Percentiles rank a stretch among this genome's conserved stretches.
Conservation (phyloP, 2,797 vertebrate genomes). For the Leucoraja ocellata region DNA sequence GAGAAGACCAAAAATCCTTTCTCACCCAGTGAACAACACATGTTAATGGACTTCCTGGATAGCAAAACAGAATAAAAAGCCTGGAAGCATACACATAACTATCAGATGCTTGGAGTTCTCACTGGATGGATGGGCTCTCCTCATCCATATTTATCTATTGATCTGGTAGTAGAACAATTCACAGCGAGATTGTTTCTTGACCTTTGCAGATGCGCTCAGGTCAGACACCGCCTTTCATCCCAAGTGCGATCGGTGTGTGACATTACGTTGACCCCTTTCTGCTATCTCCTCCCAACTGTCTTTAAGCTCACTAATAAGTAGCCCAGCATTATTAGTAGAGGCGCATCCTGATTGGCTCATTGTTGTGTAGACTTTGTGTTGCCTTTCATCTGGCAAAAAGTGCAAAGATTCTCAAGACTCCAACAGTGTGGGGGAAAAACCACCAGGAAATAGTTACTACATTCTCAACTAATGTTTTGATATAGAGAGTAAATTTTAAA, state of each 20-base stretch:
- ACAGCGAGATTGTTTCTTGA: conserved; percentile 11
- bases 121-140: not conserved
- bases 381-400: not conserved
- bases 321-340: not conserved
- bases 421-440: not conserved
- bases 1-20: not conserved
- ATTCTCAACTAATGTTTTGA: not conserved
- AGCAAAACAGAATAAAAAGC: not conserved
- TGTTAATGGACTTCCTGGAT: not conserved
- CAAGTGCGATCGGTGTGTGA: not conserved
- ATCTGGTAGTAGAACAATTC: conserved; percentile 18
- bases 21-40: not conserved
- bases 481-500: not conserved
- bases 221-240: conserved; percentile 16
- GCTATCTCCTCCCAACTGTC: conserved; percentile 18
- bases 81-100: not conserved
- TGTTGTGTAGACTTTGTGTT: not conserved
- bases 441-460: not conserved
- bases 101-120: not conserved
- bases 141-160: conserved; percentile 31
- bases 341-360: not conserved
- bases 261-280: not conserved
- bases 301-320: not conserved
- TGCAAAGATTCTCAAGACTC: not conserved
- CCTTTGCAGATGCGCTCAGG: not conserved